phyloP scores from a whole-genome alignment of 2,888 invertebrate genomes.

The Pherbina coryleti region DNA sequence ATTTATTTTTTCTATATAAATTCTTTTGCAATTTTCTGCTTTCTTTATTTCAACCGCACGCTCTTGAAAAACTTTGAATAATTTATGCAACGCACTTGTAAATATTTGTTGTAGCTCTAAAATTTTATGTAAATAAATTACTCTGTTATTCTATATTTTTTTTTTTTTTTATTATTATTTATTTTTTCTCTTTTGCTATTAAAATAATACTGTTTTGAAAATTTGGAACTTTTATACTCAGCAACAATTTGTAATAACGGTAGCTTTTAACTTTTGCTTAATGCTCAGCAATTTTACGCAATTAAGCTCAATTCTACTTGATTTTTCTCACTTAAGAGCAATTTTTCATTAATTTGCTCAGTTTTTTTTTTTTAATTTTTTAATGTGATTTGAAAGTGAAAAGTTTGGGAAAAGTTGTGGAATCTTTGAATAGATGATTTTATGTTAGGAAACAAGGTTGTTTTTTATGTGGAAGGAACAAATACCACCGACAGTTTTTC shows the following conservation, averaged over 20 bases:
- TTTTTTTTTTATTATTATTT: not conserved
- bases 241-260: conserved; percentile 15
- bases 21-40: conserved; percentile 42
- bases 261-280: conserved; percentile 6
- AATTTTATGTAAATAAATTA: not conserved
- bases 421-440: not conserved
- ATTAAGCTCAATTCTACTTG: too few relatives aligned
- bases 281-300: not conserved
- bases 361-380: too few relatives aligned
- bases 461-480: not conserved
- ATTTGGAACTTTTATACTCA: conserved; percentile 21
- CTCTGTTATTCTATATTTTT: conserved; percentile 4
- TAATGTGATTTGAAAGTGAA: too few relatives aligned
- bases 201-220: conserved; percentile 48
- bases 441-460: not conserved
- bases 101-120: conserved; percentile 4
- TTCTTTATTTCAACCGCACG: conserved; percentile 36
- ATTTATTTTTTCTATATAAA: not conserved
- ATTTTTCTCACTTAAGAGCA: too few relatives aligned
- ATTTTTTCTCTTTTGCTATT: conserved; percentile 26
- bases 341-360: too few relatives aligned
- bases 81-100: not conserved
- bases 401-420: not conserved
- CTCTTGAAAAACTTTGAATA: conserved; percentile 24
- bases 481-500: not conserved